These are phyloP conservation scores for Paramormyrops hopkinsi DNA, from an alignment of 2,797 vertebrate species.

Conservation along the genomic window DNA sequence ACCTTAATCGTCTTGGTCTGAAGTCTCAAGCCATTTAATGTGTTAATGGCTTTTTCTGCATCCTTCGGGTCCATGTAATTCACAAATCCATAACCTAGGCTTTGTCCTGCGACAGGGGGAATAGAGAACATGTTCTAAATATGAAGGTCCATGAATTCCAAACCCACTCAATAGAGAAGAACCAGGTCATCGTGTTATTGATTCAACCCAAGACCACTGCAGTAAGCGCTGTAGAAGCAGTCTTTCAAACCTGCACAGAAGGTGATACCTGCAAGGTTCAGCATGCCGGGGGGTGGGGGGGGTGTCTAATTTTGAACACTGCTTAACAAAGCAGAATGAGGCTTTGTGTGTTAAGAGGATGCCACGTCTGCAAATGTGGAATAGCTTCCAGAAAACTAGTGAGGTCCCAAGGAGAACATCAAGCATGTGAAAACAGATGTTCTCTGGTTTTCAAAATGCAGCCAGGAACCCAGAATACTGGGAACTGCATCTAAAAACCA, in stretches of 20 bases:
- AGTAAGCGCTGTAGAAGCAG: not conserved
- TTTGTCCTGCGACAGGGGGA: constrained; percentile 73
- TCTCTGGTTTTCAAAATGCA: not conserved
- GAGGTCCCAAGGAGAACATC: not conserved
- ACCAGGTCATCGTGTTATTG: not conserved
- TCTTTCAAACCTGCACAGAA: not conserved
- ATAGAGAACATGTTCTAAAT: not conserved
- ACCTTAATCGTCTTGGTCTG: constrained; percentile 99
- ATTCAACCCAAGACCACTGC: not conserved
- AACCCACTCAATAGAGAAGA: not conserved
- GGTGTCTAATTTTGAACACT: not conserved
- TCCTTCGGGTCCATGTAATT: constrained; percentile 97
- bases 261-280: not conserved
- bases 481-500: not conserved
- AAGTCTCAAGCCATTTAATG: constrained; percentile 93
- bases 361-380: not conserved
- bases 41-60: constrained; percentile 97
- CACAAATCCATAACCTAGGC: constrained; percentile 96
- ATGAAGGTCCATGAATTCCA: not conserved
- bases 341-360: not conserved
- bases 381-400: not conserved
- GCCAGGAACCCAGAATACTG: not conserved
- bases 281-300: not conserved
- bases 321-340: not conserved
- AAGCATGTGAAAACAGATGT: not conserved